Percentiles rank a stretch among this genome's conserved stretches.
Evolutionary conservation across 2,113 vertebrate genomes (phyloP).

Genomic region (Archilochus colubris): DNA sequence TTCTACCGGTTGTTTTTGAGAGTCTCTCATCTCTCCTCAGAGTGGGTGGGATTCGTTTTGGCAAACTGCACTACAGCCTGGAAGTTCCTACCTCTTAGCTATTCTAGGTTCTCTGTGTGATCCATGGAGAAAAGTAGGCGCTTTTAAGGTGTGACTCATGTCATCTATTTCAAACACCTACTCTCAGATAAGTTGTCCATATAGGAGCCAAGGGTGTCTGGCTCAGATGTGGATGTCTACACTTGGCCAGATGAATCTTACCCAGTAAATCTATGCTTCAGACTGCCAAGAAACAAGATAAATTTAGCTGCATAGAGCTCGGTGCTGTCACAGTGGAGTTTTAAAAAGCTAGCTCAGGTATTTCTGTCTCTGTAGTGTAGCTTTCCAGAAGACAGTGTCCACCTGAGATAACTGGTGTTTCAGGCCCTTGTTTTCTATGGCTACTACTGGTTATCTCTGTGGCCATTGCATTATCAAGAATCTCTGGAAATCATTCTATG

Average conservation of each 20-base stretch:
- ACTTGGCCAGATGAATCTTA: constrained; percentile 58
- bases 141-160: constrained; percentile 47
- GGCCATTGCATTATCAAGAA: background rate
- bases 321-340: background rate
- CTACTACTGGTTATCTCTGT: background rate
- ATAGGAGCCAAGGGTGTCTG: constrained; percentile 59
- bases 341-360: constrained; percentile 35
- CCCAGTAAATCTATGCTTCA: constrained; percentile 16
- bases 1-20: background rate
- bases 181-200: constrained; percentile 46
- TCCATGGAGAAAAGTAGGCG: background rate
- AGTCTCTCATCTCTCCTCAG: background rate
- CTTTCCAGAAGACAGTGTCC: background rate
- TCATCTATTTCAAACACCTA: constrained; percentile 49
- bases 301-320: constrained; percentile 30
- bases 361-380: background rate
- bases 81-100: constrained; percentile 48
- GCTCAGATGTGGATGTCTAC: constrained; percentile 46
- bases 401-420: background rate
- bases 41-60: constrained; percentile 39
- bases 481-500: background rate
- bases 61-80: constrained; percentile 47
- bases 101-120: constrained; percentile 32
- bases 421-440: background rate
- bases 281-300: constrained; percentile 45